These are phyloP conservation scores for Mamestra brassicae DNA, from an alignment of 2,888 invertebrate species.

Conservation along the genomic window DNA sequence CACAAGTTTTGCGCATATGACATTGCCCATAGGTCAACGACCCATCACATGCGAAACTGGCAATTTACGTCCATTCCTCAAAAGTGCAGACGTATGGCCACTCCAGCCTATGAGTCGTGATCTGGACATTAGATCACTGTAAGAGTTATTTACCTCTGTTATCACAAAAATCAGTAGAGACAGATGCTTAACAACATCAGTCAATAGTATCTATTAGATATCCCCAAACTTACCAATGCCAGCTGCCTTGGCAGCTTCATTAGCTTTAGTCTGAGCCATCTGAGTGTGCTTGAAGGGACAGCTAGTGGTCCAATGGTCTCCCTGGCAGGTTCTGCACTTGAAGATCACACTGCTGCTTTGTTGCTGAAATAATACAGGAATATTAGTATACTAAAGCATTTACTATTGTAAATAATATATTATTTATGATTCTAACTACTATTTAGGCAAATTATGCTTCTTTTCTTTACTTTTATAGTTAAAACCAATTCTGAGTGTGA, in stretches of 20 bases:
- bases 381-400: neutral
- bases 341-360: conserved; percentile 93
- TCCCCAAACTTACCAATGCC: conserved; percentile 70
- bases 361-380: conserved; percentile 73
- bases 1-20: no score
- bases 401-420: no score
- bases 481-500: neutral
- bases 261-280: conserved; percentile 92
- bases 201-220: neutral
- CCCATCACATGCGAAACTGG: no score
- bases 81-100: no score
- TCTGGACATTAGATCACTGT: neutral
- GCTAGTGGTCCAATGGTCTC: conserved; percentile 99
- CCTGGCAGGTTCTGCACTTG: conserved; percentile 97
- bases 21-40: no score
- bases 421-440: no score
- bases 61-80: no score
- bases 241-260: conserved; percentile 82
- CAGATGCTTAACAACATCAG: neutral
- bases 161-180: neutral
- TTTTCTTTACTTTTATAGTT: no score
- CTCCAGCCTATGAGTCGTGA: no score
- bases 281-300: conserved; percentile 99
- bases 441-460: neutral
- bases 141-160: neutral